A percentile compares a stretch with the other conserved stretches of the same genome.
These are phyloP conservation scores for Pristionchus entomophagus DNA, from an alignment of 2,888 invertebrate genomes.

Conservation along the genomic window DNA sequence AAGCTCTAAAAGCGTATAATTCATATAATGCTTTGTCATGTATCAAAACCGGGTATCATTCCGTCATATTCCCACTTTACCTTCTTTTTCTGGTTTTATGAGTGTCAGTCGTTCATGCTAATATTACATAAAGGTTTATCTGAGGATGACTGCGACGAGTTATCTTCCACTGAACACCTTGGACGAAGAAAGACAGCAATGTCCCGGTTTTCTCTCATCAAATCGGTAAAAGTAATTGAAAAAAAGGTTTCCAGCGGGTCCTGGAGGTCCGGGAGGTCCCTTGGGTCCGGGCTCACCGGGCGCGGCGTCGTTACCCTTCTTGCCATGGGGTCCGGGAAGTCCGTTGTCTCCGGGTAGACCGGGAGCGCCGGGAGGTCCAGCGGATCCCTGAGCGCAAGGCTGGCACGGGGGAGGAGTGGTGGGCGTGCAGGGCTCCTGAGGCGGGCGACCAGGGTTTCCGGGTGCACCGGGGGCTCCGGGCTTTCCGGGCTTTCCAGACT, in stretches of 20 bases:
- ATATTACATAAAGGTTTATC: too few relatives aligned
- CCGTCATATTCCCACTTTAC: too few relatives aligned
- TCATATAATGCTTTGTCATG: too few relatives aligned
- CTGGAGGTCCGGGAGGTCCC: slow-evolving; percentile 70
- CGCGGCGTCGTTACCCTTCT: slow-evolving; percentile 66
- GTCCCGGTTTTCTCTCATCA: slow-evolving; percentile 50
- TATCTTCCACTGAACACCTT: slow-evolving; percentile 62
- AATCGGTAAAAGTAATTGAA: too few relatives aligned
- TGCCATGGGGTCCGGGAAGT: slow-evolving; percentile 62
- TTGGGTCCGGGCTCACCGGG: slow-evolving; percentile 69
- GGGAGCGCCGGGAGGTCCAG: slow-evolving; percentile 68
- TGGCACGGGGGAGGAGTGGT: slow-evolving; percentile 68
- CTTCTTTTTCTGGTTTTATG: too few relatives aligned
- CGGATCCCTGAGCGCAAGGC: slow-evolving; percentile 65
- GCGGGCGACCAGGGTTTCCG: slow-evolving; percentile 68
- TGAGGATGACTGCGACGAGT: slow-evolving; percentile 44
- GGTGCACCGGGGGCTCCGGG: slow-evolving; percentile 68
- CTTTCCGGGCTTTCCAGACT: slow-evolving; percentile 69
- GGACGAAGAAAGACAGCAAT: too few relatives aligned
- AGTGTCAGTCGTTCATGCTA: too few relatives aligned
- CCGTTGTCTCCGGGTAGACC: slow-evolving; percentile 68
- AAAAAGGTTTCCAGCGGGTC: slow-evolving; percentile 64
- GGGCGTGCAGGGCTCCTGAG: slow-evolving; percentile 65
- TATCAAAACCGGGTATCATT: too few relatives aligned
- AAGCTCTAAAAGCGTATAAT: too few relatives aligned